These are phyloP conservation scores for Brachirus orientalis DNA, from an alignment of 2,113 vertebrate species.

Conservation along the genomic window DNA sequence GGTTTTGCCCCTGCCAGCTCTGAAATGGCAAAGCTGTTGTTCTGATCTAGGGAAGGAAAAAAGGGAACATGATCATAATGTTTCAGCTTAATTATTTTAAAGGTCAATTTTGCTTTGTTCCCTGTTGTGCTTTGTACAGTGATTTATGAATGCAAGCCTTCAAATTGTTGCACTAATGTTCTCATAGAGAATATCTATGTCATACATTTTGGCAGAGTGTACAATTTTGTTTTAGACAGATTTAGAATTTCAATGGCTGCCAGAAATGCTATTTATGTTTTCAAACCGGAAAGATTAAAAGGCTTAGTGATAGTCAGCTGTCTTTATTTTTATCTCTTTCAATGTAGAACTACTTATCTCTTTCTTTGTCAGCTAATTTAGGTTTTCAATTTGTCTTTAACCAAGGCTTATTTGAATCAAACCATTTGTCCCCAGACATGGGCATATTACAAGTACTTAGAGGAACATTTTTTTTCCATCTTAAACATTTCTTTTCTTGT, in stretches of 20 bases:
- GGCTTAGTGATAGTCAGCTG: conserved; percentile 54
- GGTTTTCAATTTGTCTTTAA: conserved; percentile 37
- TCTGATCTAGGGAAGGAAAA: conserved; percentile 68
- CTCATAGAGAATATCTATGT: conserved; percentile 50
- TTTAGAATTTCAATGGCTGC: conserved; percentile 55
- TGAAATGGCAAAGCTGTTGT: conserved; percentile 83
- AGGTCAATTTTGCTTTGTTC: conserved; percentile 79
- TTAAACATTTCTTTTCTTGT: conserved; percentile 36
- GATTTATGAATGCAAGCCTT: conserved; percentile 68
- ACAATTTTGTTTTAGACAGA: conserved; percentile 61
- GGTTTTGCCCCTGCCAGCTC: conserved; percentile 81
- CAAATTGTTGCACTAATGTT: conserved; percentile 72
- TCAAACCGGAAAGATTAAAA: conserved; percentile 56
- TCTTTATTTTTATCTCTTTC: conserved; percentile 58
- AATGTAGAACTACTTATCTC: conserved; percentile 36
- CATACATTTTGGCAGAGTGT: conserved; percentile 64
- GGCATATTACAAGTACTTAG: conserved; percentile 28
- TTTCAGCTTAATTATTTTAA: conserved; percentile 80
- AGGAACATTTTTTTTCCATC: conserved; percentile 12
- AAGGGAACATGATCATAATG: conserved; percentile 72
- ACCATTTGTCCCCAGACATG: conserved; percentile 38
- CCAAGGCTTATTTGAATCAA: conserved; percentile 41
- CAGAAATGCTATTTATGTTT: conserved; percentile 58
- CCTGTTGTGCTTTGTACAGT: conserved; percentile 64
- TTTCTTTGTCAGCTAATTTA: conserved; percentile 54